A percentile compares a stretch with the other conserved stretches of the same genome.
Evolutionary conservation across 2,888 invertebrate species (phyloP).

Genomic region (Drosophila paranaensis): DNA sequence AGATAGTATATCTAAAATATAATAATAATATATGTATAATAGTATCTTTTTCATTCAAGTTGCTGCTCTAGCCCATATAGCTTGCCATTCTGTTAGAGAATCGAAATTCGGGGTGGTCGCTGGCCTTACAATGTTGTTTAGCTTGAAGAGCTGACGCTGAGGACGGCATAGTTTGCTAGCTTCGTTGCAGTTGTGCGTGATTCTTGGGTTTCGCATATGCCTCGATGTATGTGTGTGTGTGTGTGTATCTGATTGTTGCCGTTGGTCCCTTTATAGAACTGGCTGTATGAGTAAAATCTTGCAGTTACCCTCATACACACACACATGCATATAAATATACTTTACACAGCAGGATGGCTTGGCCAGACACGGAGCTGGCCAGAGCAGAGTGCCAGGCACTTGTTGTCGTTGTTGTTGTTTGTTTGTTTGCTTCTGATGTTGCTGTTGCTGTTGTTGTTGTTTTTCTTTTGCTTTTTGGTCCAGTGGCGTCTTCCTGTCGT

Average conservation of each 20-base stretch:
- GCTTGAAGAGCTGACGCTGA: constrained; percentile 26
- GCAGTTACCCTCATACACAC: constrained; percentile 37
- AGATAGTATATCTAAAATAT: neutral
- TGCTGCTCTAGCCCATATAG: constrained; percentile 6
- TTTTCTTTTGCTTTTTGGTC: constrained; percentile 24
- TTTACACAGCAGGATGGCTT: constrained; percentile 60
- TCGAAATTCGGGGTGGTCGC: constrained; percentile 33
- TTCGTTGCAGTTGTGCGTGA: constrained; percentile 64
- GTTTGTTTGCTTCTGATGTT: constrained; percentile 5
- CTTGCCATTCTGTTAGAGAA: constrained; percentile 6
- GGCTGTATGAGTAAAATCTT: constrained; percentile 57
- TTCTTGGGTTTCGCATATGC: constrained; percentile 55
- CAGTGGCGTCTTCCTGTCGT: constrained; percentile 58
- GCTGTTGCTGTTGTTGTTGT: neutral
- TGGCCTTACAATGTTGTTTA: constrained; percentile 15
- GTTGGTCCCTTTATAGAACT: constrained; percentile 62
- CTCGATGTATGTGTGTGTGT: constrained; percentile 6
- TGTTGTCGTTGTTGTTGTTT: constrained; percentile 50
- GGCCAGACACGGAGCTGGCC: constrained; percentile 38
- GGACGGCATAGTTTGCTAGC: constrained; percentile 62
- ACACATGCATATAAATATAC: constrained; percentile 10
- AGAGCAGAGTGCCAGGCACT: constrained; percentile 56
- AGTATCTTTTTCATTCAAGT: neutral
- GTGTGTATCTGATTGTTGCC: constrained; percentile 27
- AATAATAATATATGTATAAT: too few species aligned